These are phyloP conservation scores for Charina bottae DNA, from an alignment of 2,113 vertebrate species.

Conservation along the genomic window DNA sequence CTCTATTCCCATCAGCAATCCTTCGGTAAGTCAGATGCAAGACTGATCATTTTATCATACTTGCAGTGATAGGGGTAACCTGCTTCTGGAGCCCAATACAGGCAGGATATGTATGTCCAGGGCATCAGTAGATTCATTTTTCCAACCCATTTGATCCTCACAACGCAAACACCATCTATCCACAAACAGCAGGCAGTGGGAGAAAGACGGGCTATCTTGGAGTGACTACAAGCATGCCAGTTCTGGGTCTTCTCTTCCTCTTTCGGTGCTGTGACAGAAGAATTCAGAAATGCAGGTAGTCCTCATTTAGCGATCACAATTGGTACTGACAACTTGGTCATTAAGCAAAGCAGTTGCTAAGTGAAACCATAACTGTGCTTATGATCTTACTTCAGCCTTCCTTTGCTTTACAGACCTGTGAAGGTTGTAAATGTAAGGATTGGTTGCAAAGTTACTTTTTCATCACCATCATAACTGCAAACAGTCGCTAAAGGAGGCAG, in stretches of 20 bases:
- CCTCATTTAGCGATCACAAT: not conserved
- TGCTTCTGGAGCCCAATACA: not conserved
- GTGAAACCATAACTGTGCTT: not conserved
- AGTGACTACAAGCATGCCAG: not conserved
- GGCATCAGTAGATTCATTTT: not conserved
- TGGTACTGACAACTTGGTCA: not conserved
- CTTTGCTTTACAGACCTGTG: not conserved
- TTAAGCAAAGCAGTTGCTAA: not conserved
- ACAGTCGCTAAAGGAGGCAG: not conserved
- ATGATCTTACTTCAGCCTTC: not conserved
- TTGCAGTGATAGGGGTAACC: not conserved
- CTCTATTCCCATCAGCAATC: not conserved
- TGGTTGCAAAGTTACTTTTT: not conserved
- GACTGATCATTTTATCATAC: not conserved
- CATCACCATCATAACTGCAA: not conserved
- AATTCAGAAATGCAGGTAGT: not conserved
- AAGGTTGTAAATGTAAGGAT: not conserved
- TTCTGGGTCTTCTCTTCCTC: not conserved
- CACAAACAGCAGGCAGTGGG: not conserved
- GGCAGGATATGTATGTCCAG: not conserved
- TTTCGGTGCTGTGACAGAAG: not conserved
- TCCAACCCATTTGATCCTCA: not conserved
- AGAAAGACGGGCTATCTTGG: not conserved
- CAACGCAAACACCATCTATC: not conserved
- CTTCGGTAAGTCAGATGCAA: constrained; percentile 29